phyloP scores from a whole-genome alignment of 2,888 invertebrate species.

The Mamestra brassicae region DNA sequence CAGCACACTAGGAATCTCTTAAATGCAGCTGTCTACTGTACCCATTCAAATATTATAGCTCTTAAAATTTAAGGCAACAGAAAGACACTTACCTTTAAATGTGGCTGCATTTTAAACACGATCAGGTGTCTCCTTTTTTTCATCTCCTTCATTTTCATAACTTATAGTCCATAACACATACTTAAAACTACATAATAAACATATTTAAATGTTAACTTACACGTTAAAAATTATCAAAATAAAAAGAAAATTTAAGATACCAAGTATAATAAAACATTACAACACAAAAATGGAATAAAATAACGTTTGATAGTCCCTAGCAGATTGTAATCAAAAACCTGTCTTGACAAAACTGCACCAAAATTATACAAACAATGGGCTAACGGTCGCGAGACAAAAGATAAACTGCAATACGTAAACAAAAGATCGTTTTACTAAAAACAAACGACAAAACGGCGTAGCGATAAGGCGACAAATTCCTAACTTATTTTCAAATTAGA shows the following conservation, averaged over 20 bases:
- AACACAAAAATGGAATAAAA: conserved; percentile 20
- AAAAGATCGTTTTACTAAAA: conserved; percentile 72
- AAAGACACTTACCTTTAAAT: conserved; percentile 55
- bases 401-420: conserved; percentile 71
- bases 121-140: conserved; percentile 24
- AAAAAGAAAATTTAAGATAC: not conserved
- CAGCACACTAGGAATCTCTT: not conserved
- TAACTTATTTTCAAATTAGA: conserved; percentile 76
- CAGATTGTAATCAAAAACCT: conserved; percentile 62
- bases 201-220: conserved; percentile 16
- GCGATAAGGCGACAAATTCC: conserved; percentile 71
- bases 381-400: conserved; percentile 57
- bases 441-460: conserved; percentile 74
- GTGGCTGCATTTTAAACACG: conserved; percentile 6
- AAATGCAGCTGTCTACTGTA: not conserved
- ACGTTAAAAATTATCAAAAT: not conserved
- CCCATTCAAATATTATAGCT: not conserved
- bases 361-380: conserved; percentile 53
- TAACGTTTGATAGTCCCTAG: conserved; percentile 37
- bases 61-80: conserved; percentile 1
- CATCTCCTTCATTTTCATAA: conserved; percentile 33
- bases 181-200: conserved; percentile 58
- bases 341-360: conserved; percentile 79
- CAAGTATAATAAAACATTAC: conserved; percentile 4
- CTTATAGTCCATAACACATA: conserved; percentile 62